phyloP scores from a whole-genome alignment of 2,113 vertebrate species.

The Synodontis membranacea region DNA sequence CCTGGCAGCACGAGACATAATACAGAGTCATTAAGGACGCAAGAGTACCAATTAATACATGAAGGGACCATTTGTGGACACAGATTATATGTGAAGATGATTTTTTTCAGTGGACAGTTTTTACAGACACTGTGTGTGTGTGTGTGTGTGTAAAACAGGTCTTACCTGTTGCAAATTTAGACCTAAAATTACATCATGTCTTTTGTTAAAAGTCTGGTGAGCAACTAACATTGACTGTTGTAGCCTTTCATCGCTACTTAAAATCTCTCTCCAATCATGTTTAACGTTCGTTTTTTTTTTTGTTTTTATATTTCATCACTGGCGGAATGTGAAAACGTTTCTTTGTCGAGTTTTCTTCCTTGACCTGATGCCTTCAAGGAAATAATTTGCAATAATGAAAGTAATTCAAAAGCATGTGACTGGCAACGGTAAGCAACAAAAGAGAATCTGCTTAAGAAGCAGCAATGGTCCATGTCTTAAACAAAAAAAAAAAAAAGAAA shows the following conservation, averaged over 20 bases:
- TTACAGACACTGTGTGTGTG: background rate
- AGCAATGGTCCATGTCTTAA: background rate
- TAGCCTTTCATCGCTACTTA: no score
- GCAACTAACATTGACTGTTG: background rate
- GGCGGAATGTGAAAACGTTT: background rate
- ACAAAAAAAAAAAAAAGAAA: no score
- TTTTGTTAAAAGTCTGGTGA: background rate
- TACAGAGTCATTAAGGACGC: background rate
- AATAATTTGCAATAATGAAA: background rate
- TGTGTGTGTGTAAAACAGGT: background rate
- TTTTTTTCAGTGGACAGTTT: background rate
- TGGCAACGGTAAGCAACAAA: background rate
- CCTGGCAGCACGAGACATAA: conserved; percentile 65
- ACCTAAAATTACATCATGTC: background rate
- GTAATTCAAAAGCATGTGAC: background rate
- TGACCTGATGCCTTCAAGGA: background rate
- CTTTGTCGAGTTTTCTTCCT: no score
- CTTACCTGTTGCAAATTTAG: background rate
- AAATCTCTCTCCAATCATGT: no score
- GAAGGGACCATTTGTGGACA: background rate
- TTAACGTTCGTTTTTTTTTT: no score
- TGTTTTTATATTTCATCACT: no score
- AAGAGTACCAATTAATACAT: background rate
- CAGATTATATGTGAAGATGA: no score
- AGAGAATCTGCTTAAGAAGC: background rate